These are phyloP conservation scores for Microctonus aethiopoides DNA, from an alignment of 2,888 invertebrate genomes.

Conservation along the genomic window DNA sequence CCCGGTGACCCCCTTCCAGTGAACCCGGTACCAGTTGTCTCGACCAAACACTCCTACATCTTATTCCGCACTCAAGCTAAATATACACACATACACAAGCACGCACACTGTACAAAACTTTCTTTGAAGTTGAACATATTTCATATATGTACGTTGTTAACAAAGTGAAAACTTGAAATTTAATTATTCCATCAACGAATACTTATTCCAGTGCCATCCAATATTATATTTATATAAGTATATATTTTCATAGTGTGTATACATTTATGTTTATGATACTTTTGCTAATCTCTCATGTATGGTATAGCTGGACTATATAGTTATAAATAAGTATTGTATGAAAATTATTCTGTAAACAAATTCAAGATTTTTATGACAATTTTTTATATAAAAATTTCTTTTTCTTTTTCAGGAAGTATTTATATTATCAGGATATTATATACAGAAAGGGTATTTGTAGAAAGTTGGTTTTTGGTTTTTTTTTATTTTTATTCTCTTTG, in stretches of 20 bases:
- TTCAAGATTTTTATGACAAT: too few relatives aligned
- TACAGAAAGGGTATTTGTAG: too few relatives aligned
- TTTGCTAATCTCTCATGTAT: too few relatives aligned
- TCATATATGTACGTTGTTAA: neutral
- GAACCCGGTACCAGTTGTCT: constrained; percentile 50
- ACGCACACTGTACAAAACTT: neutral
- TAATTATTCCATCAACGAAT: neutral
- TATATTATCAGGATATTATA: too few relatives aligned
- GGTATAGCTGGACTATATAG: too few relatives aligned
- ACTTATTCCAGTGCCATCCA: neutral
- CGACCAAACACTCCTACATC: constrained; percentile 26
- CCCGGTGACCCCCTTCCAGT: constrained; percentile 62
- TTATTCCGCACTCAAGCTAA: neutral
- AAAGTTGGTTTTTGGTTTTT: too few relatives aligned
- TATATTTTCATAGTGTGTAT: too few relatives aligned
- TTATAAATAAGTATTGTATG: too few relatives aligned
- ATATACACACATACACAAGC: neutral
- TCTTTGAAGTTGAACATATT: neutral
- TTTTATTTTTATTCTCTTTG: neutral
- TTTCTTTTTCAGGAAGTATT: too few relatives aligned
- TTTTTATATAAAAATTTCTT: too few relatives aligned
- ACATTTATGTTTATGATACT: too few relatives aligned
- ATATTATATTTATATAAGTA: neutral
- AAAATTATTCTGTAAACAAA: too few relatives aligned
- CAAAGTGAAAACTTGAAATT: neutral